Conservation (phyloP, 2,888 invertebrate species). For the Trypoxylon attenuatum region DNA sequence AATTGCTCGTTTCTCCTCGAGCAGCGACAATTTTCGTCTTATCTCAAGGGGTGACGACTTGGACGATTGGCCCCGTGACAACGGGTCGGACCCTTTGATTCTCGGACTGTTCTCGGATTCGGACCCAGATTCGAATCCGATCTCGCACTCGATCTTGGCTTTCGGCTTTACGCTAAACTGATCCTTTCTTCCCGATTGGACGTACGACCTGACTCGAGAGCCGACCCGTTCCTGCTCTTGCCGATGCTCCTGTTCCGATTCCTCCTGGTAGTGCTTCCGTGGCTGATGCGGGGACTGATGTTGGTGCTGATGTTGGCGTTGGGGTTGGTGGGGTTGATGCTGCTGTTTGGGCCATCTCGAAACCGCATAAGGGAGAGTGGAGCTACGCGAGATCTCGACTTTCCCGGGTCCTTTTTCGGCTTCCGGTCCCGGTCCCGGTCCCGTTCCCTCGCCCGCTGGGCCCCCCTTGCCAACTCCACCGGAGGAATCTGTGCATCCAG, state of each 20-base stretch:
- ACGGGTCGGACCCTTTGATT: slow-evolving; percentile 34
- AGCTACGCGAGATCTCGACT: slow-evolving; percentile 66
- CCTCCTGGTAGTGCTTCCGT: no score
- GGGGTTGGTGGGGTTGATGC: no score
- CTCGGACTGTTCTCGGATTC: not conserved
- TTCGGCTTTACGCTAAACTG: slow-evolving; percentile 57
- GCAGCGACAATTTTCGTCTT: slow-evolving; percentile 61
- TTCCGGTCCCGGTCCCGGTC: no score
- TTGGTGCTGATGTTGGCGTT: no score
- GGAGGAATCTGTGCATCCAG: not conserved
- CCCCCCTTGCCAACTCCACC: no score
- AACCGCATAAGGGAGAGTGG: slow-evolving; percentile 77
- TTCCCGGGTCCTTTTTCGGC: no score
- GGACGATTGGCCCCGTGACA: slow-evolving; percentile 47
- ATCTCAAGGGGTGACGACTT: slow-evolving; percentile 60
- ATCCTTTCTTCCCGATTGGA: slow-evolving; percentile 17
- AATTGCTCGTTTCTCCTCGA: slow-evolving; percentile 68
- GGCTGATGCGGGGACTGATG: no score
- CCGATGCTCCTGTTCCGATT: no score
- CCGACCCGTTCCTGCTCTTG: slow-evolving; percentile 35
- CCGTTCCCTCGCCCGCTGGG: no score
- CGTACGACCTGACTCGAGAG: not conserved
- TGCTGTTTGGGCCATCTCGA: slow-evolving; percentile 74
- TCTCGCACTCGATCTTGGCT: slow-evolving; percentile 51
- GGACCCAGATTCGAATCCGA: slow-evolving; percentile 57